Evolutionary conservation across 2,113 vertebrate genomes (phyloP).

Genomic region (Aspiorhynchus laticeps): DNA sequence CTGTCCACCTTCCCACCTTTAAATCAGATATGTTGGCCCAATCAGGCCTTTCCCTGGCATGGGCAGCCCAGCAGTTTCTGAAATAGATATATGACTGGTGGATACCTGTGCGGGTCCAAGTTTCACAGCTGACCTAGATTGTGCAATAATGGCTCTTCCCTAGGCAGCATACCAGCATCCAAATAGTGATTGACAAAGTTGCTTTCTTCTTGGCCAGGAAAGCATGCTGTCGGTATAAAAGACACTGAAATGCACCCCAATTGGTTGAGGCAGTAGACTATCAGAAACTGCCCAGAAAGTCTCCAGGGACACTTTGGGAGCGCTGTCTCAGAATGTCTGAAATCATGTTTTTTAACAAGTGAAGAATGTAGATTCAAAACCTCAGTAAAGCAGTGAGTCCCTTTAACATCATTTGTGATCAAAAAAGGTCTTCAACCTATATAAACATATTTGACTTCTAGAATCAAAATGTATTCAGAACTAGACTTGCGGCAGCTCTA

Average conservation of each 20-base stretch:
- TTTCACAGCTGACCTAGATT: neutral
- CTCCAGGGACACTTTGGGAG: neutral
- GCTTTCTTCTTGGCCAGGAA: slow-evolving; percentile 12
- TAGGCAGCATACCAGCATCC: neutral
- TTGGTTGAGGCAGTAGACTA: neutral
- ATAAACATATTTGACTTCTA: neutral
- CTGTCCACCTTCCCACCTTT: neutral
- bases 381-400: too few species aligned
- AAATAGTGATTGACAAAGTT: slow-evolving; percentile 20
- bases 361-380: neutral
- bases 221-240: neutral
- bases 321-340: neutral
- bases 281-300: neutral
- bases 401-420: neutral
- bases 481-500: neutral
- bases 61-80: neutral
- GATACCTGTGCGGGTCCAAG: neutral
- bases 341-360: neutral
- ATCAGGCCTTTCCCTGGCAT: neutral
- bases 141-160: neutral
- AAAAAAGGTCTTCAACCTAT: neutral
- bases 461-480: neutral
- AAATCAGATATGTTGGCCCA: neutral
- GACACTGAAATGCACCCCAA: neutral
- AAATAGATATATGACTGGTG: neutral